Conservation (phyloP, 1,140 invertebrate genomes). For the Brachionus rubens region DNA sequence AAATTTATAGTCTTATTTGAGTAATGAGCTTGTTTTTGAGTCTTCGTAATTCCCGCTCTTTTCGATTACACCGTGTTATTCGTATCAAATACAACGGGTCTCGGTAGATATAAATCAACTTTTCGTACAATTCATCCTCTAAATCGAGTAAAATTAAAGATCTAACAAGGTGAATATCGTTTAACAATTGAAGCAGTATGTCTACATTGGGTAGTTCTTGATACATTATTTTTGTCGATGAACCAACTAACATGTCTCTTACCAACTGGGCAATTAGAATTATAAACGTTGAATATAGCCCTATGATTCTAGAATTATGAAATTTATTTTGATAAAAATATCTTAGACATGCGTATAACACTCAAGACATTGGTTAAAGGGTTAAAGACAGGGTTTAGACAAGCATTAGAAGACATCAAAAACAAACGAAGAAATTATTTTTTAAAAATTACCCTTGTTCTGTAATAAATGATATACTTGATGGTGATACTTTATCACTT, state of each 20-base stretch:
- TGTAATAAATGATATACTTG: constrained; percentile 81
- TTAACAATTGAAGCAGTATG: constrained; percentile 1
- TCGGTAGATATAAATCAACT: constrained; percentile 17
- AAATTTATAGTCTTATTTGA: constrained; percentile 2
- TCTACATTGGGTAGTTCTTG: constrained; percentile 46
- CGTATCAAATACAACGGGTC: not conserved
- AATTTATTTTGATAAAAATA: too few species aligned
- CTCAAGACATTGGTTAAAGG: too few species aligned
- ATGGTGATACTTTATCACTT: constrained; percentile 87
- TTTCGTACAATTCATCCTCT: constrained; percentile 35
- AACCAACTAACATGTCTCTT: not conserved
- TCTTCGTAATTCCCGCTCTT: constrained; percentile 12
- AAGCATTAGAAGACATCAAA: constrained; percentile 10
- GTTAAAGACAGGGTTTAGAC: too few species aligned
- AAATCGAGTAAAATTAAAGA: constrained; percentile 16
- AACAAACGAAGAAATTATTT: not conserved
- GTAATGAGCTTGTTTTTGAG: constrained; percentile 4
- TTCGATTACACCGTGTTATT: constrained; percentile 12
- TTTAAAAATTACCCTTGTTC: constrained; percentile 76
- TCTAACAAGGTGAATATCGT: constrained; percentile 34
- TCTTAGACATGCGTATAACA: too few species aligned
- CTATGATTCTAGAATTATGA: constrained; percentile 45
- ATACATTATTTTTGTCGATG: constrained; percentile 38
- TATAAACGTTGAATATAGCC: constrained; percentile 42
- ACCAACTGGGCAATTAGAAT: constrained; percentile 38